Base-by-base conservation (phyloP, 2,113 vertebrate genomes). In the Gambusia affinis region DNA sequence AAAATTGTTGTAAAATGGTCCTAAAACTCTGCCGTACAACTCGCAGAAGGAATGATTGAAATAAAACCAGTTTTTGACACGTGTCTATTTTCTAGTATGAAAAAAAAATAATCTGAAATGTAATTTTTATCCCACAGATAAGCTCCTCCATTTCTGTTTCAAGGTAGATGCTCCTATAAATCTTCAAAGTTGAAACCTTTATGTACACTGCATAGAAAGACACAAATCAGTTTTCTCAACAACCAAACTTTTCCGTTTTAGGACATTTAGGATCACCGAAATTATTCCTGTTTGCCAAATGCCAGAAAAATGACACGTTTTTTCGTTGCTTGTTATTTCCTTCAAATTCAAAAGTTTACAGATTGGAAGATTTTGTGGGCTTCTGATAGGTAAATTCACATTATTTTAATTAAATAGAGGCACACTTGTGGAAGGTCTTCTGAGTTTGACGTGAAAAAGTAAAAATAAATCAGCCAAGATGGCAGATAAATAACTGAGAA, bases 101-200 rank as follows among this genome's bases (percentile, higher is more conserved):
- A 35, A 35, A 35, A 35, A 35, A 27, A 27, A 27, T n/a, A 35
- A 35, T 8, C 33, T 8, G 33, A 35, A 35, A 35, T 35, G 1
- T 8, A 8, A 35, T 10, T 35, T 35, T 35, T 35, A 35, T 35
- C 8, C 33, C 8, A 35, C 8, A 35, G 71, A 71, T 72, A 75
- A 80, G 86, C 84, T 70, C 39, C 69, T 79, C 29, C 30, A 62
- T 78, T 54, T 54, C 19, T 24, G 47, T 54, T 54, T 7, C 47
- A 8, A 2, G 19, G 42, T 44, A 44, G 15, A 44, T 17, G 42
- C 14, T 44, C 3, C 42, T 44, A 22, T 44, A 22, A 54, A 22
- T 54, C 5, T 22, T 22, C 22, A 24, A 24, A 22, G 47, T 54
- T 54, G 19, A 24, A 15, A 44, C 42, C 17, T 44, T 47, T 47